These are phyloP conservation scores for Listronotus bonariensis DNA, from an alignment of 1,140 invertebrate species.

Conservation along the genomic window DNA sequence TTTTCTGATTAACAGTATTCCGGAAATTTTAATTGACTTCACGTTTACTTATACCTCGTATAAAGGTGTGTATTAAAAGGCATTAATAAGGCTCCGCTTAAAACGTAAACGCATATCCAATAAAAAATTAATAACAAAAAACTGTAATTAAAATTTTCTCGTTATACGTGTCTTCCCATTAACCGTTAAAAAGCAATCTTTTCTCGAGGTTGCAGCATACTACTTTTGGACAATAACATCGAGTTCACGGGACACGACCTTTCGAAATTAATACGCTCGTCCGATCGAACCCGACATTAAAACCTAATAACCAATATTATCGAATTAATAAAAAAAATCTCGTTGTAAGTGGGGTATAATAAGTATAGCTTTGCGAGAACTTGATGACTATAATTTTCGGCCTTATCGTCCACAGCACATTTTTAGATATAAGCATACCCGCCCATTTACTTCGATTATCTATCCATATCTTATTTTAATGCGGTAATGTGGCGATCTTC, in stretches of 20 bases:
- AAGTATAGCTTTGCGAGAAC: conserved; percentile 45
- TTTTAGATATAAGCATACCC: conserved; percentile 41
- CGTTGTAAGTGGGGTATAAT: conserved; percentile 48
- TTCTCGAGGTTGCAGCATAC: conserved; percentile 29
- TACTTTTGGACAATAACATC: conserved; percentile 38
- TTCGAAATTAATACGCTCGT: conserved; percentile 34
- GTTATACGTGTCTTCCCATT: conserved; percentile 33
- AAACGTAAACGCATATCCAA: conserved; percentile 3
- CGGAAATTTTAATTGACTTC: conserved; percentile 5
- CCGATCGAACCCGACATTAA: conserved; percentile 40
- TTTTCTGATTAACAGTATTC: conserved; percentile 3
- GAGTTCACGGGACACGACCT: conserved; percentile 37
- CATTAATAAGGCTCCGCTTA: conserved; percentile 8
- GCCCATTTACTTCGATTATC: conserved; percentile 48
- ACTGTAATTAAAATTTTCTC: conserved; percentile 36
- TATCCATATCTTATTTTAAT: conserved; percentile 48
- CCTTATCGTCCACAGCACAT: conserved; percentile 42
- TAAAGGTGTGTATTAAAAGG: conserved; percentile 5
- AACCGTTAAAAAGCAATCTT: conserved; percentile 37
- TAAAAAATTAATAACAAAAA: conserved; percentile 21
- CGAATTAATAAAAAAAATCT: conserved; percentile 47
- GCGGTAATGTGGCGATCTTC: conserved; percentile 45
- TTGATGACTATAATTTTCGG: conserved; percentile 49
- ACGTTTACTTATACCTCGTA: background rate
- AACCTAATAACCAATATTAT: conserved; percentile 48